Evolutionary conservation across 2,797 vertebrate genomes (phyloP), one percentile per base, ranked within the genome.

Genomic region (Phalanger gymnotis): DNA sequence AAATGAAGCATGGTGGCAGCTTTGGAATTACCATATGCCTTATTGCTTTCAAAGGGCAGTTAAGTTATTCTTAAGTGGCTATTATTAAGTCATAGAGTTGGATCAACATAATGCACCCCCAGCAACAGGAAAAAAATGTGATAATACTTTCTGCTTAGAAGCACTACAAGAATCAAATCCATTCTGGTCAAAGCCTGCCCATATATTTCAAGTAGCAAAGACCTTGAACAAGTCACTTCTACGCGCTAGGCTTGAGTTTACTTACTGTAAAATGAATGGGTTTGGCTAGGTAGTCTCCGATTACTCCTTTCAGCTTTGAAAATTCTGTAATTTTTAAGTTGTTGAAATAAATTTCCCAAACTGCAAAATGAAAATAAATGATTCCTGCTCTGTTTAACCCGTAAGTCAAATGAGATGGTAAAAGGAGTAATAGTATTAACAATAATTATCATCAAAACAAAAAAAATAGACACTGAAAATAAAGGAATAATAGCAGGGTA

Each of bases 1-100:
- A 57, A 94, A 90, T 10, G 92, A 95, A 55, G 61, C 19, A 56
- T 10, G 81, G 1, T 91, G 90, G 81, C 22, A 47, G 11, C 34
- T 16, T 97, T 19, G 10, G 31, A 54, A 0, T 90, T 51, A 66
- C 34, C 91, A 53, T 51, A 0, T 89, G 55, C 25, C 53, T 57
- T 93, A 2, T 13, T 10, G 89, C 52, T 97, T 97, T 95, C 54
- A 61, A 94, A 93, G n/a, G 40, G 12, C 22, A 3, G 27, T 91
- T 91, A 54, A 28, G 94, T 92, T 81, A 61, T 54, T 93, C 51
- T 53, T 93, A 95, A 94, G 56, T 94, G 73, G 5, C 40, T 87
- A 47, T 91, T 91, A 25, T 28, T 56, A 87, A 92, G 40, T 31
- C 28, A 87, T 30, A 4, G 0, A 0, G 31, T 4, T 40, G 56